These are phyloP conservation scores for Paraescarpia echinospica DNA, from an alignment of 1,140 invertebrate species.

Conservation along the genomic window DNA sequence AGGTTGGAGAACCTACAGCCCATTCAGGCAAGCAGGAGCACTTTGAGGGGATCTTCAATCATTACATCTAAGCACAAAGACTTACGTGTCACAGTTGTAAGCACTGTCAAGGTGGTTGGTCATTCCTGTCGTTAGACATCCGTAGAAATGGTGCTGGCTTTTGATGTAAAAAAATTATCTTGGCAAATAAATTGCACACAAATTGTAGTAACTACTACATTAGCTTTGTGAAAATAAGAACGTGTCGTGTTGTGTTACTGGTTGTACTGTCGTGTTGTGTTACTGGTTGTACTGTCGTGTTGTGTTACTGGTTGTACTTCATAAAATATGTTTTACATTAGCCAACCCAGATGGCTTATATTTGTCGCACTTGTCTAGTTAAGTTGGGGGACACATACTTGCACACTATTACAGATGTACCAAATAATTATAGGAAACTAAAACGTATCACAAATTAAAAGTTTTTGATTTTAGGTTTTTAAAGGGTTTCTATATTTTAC, in stretches of 20 bases:
- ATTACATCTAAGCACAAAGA: constrained; percentile 47
- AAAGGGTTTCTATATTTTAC: constrained; percentile 10
- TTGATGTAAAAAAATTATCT: too few relatives aligned
- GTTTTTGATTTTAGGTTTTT: neutral
- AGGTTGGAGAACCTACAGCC: constrained; percentile 52
- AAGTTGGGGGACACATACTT: neutral
- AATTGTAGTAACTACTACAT: too few relatives aligned
- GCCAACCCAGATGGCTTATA: neutral
- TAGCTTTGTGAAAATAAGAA: neutral
- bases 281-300: too few relatives aligned
- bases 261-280: neutral
- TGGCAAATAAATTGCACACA: too few relatives aligned
- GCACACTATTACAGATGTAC: neutral
- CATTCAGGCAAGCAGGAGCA: constrained; percentile 59
- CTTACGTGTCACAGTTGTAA: neutral
- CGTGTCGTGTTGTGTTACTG: neutral
- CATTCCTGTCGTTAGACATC: neutral
- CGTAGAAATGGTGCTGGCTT: neutral
- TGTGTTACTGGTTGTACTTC: too few relatives aligned
- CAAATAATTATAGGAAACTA: neutral
- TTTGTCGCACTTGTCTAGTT: neutral
- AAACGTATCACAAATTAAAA: neutral
- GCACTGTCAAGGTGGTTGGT: neutral
- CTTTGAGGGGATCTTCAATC: constrained; percentile 58
- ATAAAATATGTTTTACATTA: neutral